Evolutionary conservation across 1,140 invertebrate genomes (phyloP).

Genomic region (Drosophila bipectinata): DNA sequence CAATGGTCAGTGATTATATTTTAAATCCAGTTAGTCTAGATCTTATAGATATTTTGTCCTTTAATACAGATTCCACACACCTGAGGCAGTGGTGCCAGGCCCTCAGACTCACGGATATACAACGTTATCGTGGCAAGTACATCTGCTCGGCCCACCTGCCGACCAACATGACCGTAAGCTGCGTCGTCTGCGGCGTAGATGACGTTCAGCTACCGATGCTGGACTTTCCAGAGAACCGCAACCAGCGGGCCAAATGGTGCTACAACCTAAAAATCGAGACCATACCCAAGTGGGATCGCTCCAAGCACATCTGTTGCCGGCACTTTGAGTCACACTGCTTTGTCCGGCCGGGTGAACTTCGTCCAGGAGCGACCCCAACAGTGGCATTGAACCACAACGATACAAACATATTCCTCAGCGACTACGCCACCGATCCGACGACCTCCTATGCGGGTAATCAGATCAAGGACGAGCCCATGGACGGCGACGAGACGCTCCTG

Average conservation of each 20-base stretch:
- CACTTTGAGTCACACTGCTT: slow-evolving; percentile 68
- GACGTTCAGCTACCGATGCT: slow-evolving; percentile 55
- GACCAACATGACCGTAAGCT: slow-evolving; percentile 22
- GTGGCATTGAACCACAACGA: slow-evolving; percentile 59
- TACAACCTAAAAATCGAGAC: slow-evolving; percentile 71
- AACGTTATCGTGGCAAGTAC: slow-evolving; percentile 49
- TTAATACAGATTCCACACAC: slow-evolving; percentile 34
- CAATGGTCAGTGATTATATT: slow-evolving; percentile 34
- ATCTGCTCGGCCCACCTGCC: slow-evolving; percentile 61
- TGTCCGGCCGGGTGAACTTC: slow-evolving; percentile 35
- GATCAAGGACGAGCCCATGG: slow-evolving; percentile 62
- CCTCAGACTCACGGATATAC: slow-evolving; percentile 38
- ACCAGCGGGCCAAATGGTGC: slow-evolving; percentile 69
- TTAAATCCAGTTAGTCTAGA: not conserved
- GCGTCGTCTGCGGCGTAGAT: slow-evolving; percentile 55
- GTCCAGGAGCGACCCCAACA: slow-evolving; percentile 61
- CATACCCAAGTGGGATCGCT: slow-evolving; percentile 67
- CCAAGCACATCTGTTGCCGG: slow-evolving; percentile 61
- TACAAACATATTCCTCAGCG: slow-evolving; percentile 68
- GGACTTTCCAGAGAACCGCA: slow-evolving; percentile 62
- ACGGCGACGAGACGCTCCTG: slow-evolving; percentile 58
- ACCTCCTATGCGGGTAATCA: slow-evolving; percentile 19
- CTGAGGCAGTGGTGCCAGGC: slow-evolving; percentile 61
- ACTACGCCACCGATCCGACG: slow-evolving; percentile 38
- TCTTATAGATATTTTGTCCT: not conserved